phyloP scores from a whole-genome alignment of 1,140 invertebrate species.

The Pachypsylla venusta region DNA sequence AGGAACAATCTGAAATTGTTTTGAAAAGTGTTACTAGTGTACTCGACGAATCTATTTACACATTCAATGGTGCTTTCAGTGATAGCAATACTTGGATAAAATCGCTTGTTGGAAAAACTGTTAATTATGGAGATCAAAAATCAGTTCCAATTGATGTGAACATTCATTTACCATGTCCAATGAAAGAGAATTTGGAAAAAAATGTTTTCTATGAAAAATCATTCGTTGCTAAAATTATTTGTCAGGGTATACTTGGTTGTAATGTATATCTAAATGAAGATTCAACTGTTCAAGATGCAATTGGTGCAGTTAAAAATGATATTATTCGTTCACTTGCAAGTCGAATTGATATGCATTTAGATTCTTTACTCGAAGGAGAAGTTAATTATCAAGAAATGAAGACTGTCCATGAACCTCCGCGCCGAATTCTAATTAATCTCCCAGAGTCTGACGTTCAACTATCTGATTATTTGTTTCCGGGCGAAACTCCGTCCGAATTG shows the following conservation, averaged over 20 bases:
- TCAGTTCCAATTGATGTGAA: constrained; percentile 23
- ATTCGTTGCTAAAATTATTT: constrained; percentile 35
- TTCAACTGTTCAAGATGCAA: constrained; percentile 47
- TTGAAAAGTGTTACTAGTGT: constrained; percentile 30
- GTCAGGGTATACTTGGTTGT: constrained; percentile 48
- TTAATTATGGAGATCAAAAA: constrained; percentile 18
- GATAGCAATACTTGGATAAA: constrained; percentile 31
- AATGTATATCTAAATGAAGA: constrained; percentile 54
- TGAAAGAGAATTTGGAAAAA: constrained; percentile 25
- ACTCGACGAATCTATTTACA: constrained; percentile 40
- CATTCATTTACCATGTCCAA: constrained; percentile 19
- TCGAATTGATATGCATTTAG: constrained; percentile 68
- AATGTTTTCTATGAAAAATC: constrained; percentile 20
- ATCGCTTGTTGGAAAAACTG: constrained; percentile 23
- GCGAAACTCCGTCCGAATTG: constrained; percentile 58
- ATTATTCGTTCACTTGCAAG: constrained; percentile 58
- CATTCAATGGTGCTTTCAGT: constrained; percentile 43
- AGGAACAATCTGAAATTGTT: constrained; percentile 30
- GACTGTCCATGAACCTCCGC: constrained; percentile 60
- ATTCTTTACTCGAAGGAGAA: constrained; percentile 56
- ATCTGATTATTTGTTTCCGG: constrained; percentile 71
- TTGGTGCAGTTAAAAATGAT: constrained; percentile 53
- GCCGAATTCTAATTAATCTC: constrained; percentile 52
- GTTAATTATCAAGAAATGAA: constrained; percentile 38
- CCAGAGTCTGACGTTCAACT: constrained; percentile 47